Percentiles rank a stretch among this genome's conserved stretches.
phyloP scores from a whole-genome alignment of 2,888 invertebrate genomes.

The Luffia ferchaultella region DNA sequence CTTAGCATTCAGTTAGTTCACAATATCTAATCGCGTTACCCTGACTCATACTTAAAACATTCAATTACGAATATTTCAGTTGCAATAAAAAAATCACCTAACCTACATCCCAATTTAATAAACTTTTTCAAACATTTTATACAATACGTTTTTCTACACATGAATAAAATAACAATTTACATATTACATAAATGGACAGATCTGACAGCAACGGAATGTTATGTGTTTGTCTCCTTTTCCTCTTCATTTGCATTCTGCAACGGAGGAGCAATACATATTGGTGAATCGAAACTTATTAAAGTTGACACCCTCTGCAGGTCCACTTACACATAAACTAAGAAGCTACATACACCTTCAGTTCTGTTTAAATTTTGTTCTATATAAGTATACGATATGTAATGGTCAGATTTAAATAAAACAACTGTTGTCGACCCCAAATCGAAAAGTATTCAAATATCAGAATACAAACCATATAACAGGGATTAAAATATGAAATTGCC shows the following conservation, averaged over 20 bases:
- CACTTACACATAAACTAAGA: neutral
- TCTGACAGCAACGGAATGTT: conserved; percentile 20
- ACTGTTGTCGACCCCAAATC: no score
- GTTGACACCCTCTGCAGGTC: neutral
- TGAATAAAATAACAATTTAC: neutral
- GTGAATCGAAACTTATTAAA: neutral
- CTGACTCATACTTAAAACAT: no score
- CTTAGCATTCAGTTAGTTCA: no score
- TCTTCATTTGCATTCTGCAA: conserved; percentile 58
- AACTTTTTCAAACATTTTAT: neutral
- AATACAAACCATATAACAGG: no score
- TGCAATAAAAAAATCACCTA: no score
- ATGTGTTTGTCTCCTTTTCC: conserved; percentile 54
- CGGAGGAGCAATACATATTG: conserved; percentile 27
- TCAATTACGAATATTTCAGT: no score
- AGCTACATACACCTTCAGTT: neutral
- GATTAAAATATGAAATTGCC: no score
- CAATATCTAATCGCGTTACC: no score
- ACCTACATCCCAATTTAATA: neutral
- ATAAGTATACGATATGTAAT: no score
- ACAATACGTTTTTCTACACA: neutral
- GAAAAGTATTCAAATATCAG: no score
- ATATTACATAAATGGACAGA: neutral
- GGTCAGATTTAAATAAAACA: no score
- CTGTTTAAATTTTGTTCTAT: no score